Evolutionary conservation across 30 jellyfish, hydroid and myxozoan genomes (phyloP).

Genomic region (Turritopsis rubra): DNA sequence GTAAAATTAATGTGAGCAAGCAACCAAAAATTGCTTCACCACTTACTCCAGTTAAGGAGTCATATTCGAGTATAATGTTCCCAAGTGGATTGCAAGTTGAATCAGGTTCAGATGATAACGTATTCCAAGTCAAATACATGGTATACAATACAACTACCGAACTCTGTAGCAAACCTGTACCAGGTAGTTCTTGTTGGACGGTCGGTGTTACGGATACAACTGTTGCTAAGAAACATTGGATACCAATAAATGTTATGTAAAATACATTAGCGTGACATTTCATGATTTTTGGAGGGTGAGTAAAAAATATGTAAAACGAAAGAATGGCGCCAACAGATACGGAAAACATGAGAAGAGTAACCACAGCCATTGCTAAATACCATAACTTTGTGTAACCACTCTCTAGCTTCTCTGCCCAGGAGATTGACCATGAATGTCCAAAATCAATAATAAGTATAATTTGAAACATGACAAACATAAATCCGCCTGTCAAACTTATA

Average conservation of each 20-base stretch:
- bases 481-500: conserved; percentile 80
- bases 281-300: conserved; percentile 52
- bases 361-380: conserved; percentile 87
- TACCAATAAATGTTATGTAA: conserved; percentile 76
- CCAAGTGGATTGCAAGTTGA: conserved; percentile 94
- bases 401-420: conserved; percentile 97
- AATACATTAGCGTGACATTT: conserved; percentile 87
- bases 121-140: conserved; percentile 80
- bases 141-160: conserved; percentile 87
- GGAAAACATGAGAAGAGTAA: conserved; percentile 72
- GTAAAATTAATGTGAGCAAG: conserved; percentile 60
- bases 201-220: conserved; percentile 89
- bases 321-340: conserved; percentile 68
- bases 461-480: conserved; percentile 77
- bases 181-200: conserved; percentile 92
- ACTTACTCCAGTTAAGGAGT: conserved; percentile 76
- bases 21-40: conserved; percentile 94
- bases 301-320: conserved; percentile 51
- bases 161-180: conserved; percentile 94
- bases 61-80: conserved; percentile 80
- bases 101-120: conserved; percentile 98
- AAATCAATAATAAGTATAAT: conserved; percentile 83
- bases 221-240: conserved; percentile 83
- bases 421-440: conserved; percentile 96
- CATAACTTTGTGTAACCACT: conserved; percentile 71